phyloP scores from a whole-genome alignment of 2,113 vertebrate genomes.

The Butorides virescens region DNA sequence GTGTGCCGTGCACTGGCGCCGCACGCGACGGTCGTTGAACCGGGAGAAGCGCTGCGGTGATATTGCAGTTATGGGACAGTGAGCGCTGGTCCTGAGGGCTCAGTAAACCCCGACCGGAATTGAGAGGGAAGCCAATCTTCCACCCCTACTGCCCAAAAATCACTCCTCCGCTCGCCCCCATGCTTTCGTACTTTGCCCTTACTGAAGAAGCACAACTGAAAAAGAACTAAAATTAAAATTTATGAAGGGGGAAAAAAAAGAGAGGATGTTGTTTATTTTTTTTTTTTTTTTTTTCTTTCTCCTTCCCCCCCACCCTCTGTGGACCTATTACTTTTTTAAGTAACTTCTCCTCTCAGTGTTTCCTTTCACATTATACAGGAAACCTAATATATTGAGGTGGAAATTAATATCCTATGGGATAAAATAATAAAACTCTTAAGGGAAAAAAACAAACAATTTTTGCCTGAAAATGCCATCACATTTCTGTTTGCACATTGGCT shows the following conservation, averaged over 20 bases:
- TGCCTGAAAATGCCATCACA: not conserved
- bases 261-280: not conserved
- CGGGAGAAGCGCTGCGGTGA: not conserved
- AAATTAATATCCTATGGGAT: not conserved
- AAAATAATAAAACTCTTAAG: not conserved
- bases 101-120: not conserved
- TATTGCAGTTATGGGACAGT: not conserved
- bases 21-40: fast-evolving
- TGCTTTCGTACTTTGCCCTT: not conserved
- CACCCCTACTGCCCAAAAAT: too few relatives aligned
- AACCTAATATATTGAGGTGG: not conserved
- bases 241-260: not conserved
- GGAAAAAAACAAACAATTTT: not conserved
- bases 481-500: not conserved
- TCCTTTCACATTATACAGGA: not conserved
- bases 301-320: fast-evolving
- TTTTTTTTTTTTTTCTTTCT: not conserved
- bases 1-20: not conserved
- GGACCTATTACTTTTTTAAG: not conserved
- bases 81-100: not conserved
- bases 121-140: not conserved
- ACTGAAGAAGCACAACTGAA: not conserved
- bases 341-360: not conserved
- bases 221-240: not conserved
- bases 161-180: fast-evolving